Evolutionary conservation across 2,113 vertebrate species (phyloP), one percentile per base, ranked within the genome.

Genomic region (Lophotis ruficrista): DNA sequence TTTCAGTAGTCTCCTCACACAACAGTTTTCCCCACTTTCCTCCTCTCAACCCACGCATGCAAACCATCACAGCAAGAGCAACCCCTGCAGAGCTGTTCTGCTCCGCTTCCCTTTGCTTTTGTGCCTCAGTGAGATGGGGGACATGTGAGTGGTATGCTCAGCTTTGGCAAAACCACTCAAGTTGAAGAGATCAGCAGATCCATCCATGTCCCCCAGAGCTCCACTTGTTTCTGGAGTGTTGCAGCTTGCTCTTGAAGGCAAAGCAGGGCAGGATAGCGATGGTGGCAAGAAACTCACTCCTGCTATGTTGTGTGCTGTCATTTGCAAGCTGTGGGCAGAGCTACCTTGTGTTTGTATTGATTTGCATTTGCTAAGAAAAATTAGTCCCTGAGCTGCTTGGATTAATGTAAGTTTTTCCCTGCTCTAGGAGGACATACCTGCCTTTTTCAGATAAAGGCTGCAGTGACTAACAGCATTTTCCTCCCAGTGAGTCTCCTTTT

Each of bases 1-100:
- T 38, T 60, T 53, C 71, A 53, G 35, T 28, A 30, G 28, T 56
- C 35, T 89, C 62, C 68, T 90, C 43, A 48, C 38, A 22, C 5
- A 8, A 51, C 13, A 8, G 9, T 70, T 37, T 81, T n/a, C 51
- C 20, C 31, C 37, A 3, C 20, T 43, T 50, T 50, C 54, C 45
- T 13, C 28, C 47, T 22, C 22, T 31, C 4, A 2, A 27, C 25
- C 41, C 47, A 27, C 0, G 0, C 50, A 10, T 8, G 28, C 60
- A 81, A 79, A 62, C 11, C 66, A 64, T 33, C 2, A 1, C 64
- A 57, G 77, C 68, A 51, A 70, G 33, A 75, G 35, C 35, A n/a
- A 47, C n/a, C 13, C 1, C 62, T 9, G 1, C 62, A 66, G 51
- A 62, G 33, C 5, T 47, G 47, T 11, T 73, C 35, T 64, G 48